phyloP scores from a whole-genome alignment of 2,113 vertebrate species.

The Tor tambroides region DNA sequence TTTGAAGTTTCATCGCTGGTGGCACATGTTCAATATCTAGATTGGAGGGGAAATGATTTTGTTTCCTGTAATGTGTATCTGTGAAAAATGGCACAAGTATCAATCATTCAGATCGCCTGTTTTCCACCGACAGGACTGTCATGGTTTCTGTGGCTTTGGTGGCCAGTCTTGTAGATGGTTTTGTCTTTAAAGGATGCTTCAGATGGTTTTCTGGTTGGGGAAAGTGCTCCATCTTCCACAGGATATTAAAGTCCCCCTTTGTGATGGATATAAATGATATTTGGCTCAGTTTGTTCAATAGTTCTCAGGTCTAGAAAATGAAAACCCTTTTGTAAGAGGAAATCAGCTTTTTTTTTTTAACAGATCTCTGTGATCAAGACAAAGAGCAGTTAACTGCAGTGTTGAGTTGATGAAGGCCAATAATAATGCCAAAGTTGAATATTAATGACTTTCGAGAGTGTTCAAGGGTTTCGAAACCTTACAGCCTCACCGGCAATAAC shows the following conservation, averaged over 20 bases:
- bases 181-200: constrained; percentile 15
- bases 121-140: not conserved
- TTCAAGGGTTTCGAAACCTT: constrained; percentile 28
- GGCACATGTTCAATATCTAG: constrained; percentile 12
- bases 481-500: constrained; percentile 21
- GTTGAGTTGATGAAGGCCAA: constrained; percentile 9
- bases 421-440: constrained; percentile 7
- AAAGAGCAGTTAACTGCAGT: not conserved
- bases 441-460: constrained; percentile 8
- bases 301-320: not conserved
- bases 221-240: constrained; percentile 50
- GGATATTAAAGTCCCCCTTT: constrained; percentile 68
- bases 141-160: constrained; percentile 18
- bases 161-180: constrained; percentile 19
- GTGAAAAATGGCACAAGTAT: constrained; percentile 30
- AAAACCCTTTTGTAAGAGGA: not conserved
- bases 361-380: constrained; percentile 22
- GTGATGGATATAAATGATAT: constrained; percentile 53
- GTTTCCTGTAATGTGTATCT: not conserved
- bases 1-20: constrained; percentile 38
- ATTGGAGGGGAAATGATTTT: not conserved
- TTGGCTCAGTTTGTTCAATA: constrained; percentile 43
- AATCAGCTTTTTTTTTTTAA: not conserved
- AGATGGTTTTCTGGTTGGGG: constrained; percentile 39
- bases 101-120: constrained; percentile 19